Base-by-base conservation (phyloP, 2,113 vertebrate species). In the Sinocyclocheilus grahami region DNA sequence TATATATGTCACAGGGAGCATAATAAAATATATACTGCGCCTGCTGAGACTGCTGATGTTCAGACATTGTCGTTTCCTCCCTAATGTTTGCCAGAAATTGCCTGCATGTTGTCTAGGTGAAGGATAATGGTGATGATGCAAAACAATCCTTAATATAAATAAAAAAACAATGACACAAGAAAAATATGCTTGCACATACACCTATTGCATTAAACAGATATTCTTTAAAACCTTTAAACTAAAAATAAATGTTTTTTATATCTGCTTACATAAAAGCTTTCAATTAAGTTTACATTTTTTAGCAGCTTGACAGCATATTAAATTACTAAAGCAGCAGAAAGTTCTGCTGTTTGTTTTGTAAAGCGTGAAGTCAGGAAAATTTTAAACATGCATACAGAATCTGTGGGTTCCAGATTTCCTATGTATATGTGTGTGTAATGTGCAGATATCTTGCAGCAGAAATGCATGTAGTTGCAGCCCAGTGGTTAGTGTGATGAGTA, bases 11-110 rank as follows among this genome's bases (percentile, higher is more conserved):
- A 55, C 10, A 63, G 20, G 1, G 1, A 63, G 37, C 58, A 63
- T 63, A 80, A 80, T 63, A 80, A 5, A 37, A 60, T 79, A 79
- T 12, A 39, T 30, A 30, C 37, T 48, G 60, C 60, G 48, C 33
- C 60, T 82, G 39, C 60, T 65, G 39, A 82, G 62, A 82, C 60
- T 80, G 78, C 58, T 82, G 24, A 69, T 69, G 63, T 82, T 82
- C 24, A 69, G 24, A 51, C 42, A 22, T 16, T 81, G 79, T 65
- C 24, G 4, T 65, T 81, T 81, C 78, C 37, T 65, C 60, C 65
- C 12, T 65, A 37, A 81, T 81, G 60, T 81, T 5, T 63, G 22
- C 60, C 60, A 65, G 37, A 46, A 81, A 65, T 81, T 65, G 60
- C 39, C 60, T 81, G n/a, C 37, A 39, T 80, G 58, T 63, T 80